A percentile compares a stretch with the other conserved stretches of the same genome.
Evolutionary conservation across 2,113 vertebrate species (phyloP).

Genomic region (Oophaga pumilio): DNA sequence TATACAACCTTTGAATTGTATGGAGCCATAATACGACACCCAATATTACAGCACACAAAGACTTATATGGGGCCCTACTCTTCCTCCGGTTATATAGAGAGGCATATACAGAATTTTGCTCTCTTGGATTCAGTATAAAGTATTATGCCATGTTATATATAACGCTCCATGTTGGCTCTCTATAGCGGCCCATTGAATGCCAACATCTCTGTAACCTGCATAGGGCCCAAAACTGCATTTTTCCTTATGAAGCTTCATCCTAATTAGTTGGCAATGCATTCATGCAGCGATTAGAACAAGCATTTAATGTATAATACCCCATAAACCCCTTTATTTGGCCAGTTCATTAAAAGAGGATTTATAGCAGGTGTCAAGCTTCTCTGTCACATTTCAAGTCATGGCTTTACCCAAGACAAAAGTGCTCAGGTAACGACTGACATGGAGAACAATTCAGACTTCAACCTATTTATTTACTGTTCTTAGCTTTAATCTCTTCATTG

Average conservation of each 20-base stretch:
- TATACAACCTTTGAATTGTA: not conserved
- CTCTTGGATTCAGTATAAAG: not conserved
- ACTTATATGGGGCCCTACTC: not conserved
- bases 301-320: conserved; percentile 7
- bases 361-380: conserved; percentile 29
- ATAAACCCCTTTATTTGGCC: conserved; percentile 3
- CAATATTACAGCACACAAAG: not conserved
- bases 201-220: too few relatives aligned
- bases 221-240: not conserved
- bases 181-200: too few relatives aligned
- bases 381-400: conserved; percentile 8
- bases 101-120: not conserved
- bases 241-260: conserved; percentile 2
- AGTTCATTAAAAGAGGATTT: conserved; percentile 50
- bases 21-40: not conserved
- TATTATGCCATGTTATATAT: not conserved
- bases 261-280: conserved; percentile 33
- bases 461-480: conserved; percentile 12
- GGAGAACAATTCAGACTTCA: conserved; percentile 33
- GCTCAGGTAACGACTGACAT: conserved; percentile 8
- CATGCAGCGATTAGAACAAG: not conserved
- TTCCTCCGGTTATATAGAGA: not conserved
- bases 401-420: conserved; percentile 1
- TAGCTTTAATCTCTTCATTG: conserved; percentile 26
- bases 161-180: too few relatives aligned